These are phyloP conservation scores for Fregetta grallaria DNA, from an alignment of 2,113 vertebrate species.

Conservation along the genomic window DNA sequence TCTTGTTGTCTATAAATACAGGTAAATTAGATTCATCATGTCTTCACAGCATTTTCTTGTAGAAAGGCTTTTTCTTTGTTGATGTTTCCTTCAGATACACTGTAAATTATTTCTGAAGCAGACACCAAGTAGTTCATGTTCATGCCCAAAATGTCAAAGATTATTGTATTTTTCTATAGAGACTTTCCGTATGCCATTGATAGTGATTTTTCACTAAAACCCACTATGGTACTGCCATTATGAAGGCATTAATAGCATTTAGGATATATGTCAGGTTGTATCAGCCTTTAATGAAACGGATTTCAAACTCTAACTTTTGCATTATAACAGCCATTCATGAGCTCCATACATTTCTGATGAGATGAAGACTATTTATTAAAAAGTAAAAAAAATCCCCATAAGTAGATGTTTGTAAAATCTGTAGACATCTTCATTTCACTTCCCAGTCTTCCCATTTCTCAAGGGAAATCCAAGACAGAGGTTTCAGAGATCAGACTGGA, in stretches of 20 bases:
- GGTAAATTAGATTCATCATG: background rate
- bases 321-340: background rate
- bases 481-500: background rate
- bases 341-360: background rate
- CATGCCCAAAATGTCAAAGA: background rate
- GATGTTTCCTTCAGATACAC: background rate
- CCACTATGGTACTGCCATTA: background rate
- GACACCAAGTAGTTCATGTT: background rate
- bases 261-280: background rate
- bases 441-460: background rate
- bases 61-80: background rate
- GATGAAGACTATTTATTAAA: background rate
- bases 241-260: background rate
- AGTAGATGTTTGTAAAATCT: background rate
- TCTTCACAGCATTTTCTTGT: background rate
- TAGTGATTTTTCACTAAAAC: background rate
- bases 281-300: background rate
- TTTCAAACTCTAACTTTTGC: background rate
- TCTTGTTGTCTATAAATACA: background rate
- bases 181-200: background rate
- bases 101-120: background rate
- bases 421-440: background rate
- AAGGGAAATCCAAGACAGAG: background rate
- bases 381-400: background rate
- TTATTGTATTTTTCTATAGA: background rate